A percentile compares a stretch with the other conserved stretches of the same genome.
These are phyloP conservation scores for Prosapia bicincta DNA, from an alignment of 2,888 invertebrate genomes.

Conservation along the genomic window DNA sequence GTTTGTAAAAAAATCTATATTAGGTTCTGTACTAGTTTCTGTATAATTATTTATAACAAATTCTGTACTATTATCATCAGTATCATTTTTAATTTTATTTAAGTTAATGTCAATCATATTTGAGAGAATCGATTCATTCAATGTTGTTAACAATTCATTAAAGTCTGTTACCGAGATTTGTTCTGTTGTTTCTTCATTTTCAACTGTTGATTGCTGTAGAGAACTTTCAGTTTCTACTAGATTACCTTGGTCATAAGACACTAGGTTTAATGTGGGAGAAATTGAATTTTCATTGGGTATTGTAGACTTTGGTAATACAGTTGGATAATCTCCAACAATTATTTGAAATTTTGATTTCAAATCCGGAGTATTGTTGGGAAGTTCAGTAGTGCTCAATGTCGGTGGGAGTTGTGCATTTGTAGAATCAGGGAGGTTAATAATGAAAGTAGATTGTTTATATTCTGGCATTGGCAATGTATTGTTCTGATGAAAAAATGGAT, in stretches of 20 bases:
- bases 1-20: neutral
- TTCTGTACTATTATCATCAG: neutral
- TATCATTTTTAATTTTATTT: neutral
- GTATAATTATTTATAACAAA: neutral
- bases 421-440: constrained; percentile 42
- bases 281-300: neutral
- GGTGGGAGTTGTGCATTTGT: constrained; percentile 46
- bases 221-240: neutral
- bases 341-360: constrained; percentile 20
- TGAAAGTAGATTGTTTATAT: constrained; percentile 45
- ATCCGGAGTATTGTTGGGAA: neutral
- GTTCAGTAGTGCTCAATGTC: constrained; percentile 41
- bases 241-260: no score
- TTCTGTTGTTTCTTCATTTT: neutral
- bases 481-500: constrained; percentile 45
- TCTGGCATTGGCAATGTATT: constrained; percentile 28
- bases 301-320: neutral
- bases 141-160: neutral
- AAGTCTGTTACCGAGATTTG: neutral
- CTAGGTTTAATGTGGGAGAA: neutral
- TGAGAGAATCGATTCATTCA: neutral
- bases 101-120: neutral
- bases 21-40: neutral
- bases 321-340: constrained; percentile 13
- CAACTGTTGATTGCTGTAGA: neutral